Conservation (phyloP, 2,888 invertebrate species). For the Perithous albicinctus region DNA sequence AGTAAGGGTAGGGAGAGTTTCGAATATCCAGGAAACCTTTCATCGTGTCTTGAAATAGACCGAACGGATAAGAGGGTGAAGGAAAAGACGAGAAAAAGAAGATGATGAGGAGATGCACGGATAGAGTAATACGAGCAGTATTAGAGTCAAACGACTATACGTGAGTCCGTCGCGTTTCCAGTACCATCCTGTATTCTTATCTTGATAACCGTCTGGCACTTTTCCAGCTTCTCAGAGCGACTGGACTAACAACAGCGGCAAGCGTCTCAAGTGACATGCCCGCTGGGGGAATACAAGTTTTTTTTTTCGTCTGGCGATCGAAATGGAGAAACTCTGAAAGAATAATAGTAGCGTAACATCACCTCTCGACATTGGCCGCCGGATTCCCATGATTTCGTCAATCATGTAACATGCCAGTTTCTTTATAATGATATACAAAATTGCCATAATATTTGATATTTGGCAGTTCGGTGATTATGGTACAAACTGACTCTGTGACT, state of each 20-base stretch:
- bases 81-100: slow-evolving; percentile 23
- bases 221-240: slow-evolving; percentile 66
- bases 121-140: slow-evolving; percentile 58
- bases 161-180: slow-evolving; percentile 68
- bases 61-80: slow-evolving; percentile 29
- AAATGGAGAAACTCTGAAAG: slow-evolving; percentile 21
- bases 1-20: slow-evolving; percentile 15
- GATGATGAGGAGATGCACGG: not conserved
- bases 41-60: slow-evolving; percentile 24
- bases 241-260: slow-evolving; percentile 15
- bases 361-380: not conserved
- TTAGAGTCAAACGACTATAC: slow-evolving; percentile 69
- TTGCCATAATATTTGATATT: slow-evolving; percentile 24
- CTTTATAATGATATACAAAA: slow-evolving; percentile 1
- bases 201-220: slow-evolving; percentile 72
- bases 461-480: not conserved
- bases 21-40: slow-evolving; percentile 30
- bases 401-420: slow-evolving; percentile 10
- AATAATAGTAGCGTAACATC: slow-evolving; percentile 15
- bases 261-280: slow-evolving; percentile 60
- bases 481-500: not conserved
- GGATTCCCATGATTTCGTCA: slow-evolving; percentile 3
- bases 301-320: slow-evolving; percentile 51
- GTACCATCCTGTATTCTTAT: slow-evolving; percentile 71
- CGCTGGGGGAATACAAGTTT: slow-evolving; percentile 51